A percentile compares a stretch with the other conserved stretches of the same genome.
phyloP scores from a whole-genome alignment of 2,113 vertebrate genomes.

The Catharus minimus region DNA sequence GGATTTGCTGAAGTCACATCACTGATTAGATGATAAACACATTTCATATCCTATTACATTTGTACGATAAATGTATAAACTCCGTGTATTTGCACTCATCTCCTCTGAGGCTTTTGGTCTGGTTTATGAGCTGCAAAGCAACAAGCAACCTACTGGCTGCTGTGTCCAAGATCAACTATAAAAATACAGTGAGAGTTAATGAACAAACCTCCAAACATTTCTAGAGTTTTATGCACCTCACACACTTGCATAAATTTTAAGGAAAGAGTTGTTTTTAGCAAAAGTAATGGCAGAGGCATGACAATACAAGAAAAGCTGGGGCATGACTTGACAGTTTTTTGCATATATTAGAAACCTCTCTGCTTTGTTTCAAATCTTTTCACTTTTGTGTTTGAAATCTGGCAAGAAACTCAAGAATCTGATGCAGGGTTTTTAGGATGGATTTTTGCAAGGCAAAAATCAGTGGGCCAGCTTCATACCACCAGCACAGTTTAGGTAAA shows the following conservation, averaged over 20 bases:
- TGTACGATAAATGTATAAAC: background rate
- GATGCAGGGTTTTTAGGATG: background rate
- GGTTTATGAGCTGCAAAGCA: background rate
- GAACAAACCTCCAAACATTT: background rate
- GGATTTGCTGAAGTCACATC: background rate
- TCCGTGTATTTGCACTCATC: background rate
- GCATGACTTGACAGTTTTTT: background rate
- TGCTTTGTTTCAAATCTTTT: slow-evolving; percentile 8
- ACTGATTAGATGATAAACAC: background rate
- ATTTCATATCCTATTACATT: background rate
- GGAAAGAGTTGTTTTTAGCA: background rate
- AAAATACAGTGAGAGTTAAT: background rate
- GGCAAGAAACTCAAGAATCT: background rate
- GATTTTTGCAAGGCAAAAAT: slow-evolving; percentile 5
- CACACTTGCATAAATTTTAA: background rate
- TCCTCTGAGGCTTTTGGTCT: background rate
- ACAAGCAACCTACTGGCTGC: background rate
- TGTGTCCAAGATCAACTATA: background rate
- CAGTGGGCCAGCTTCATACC: background rate
- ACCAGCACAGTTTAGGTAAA: background rate
- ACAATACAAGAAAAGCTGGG: background rate
- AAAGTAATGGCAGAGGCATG: background rate
- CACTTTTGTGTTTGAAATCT: slow-evolving; percentile 14
- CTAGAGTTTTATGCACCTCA: background rate
- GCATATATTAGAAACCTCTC: background rate